phyloP scores from a whole-genome alignment of 2,888 invertebrate species.

The Luperina testacea region DNA sequence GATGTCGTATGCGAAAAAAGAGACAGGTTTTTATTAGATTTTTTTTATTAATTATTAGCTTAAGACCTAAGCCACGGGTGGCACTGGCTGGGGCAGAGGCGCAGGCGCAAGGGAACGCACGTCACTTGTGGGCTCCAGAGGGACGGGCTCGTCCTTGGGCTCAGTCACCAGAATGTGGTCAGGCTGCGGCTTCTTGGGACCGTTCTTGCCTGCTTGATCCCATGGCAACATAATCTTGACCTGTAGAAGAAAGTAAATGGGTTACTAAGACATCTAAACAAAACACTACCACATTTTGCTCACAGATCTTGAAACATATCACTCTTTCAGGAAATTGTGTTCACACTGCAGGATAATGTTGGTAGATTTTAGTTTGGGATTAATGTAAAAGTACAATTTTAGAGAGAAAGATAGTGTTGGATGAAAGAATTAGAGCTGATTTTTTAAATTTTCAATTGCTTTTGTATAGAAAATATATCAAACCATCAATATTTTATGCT shows the following conservation, averaged over 20 bases:
- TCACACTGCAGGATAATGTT: neutral
- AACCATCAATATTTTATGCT: neutral
- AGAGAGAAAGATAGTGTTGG: neutral
- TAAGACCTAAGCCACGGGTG: constrained; percentile 82
- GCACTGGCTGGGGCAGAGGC: constrained; percentile 85
- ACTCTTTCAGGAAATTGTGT: neutral
- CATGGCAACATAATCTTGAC: constrained; percentile 99
- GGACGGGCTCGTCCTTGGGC: constrained; percentile 97
- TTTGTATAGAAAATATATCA: neutral
- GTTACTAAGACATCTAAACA: neutral
- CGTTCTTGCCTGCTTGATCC: constrained; percentile 99
- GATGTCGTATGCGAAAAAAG: constrained; percentile 28
- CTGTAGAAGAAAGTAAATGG: constrained; percentile 87
- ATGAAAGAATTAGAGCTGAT: neutral
- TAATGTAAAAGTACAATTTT: neutral
- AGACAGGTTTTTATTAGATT: constrained; percentile 54
- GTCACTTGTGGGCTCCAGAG: constrained; percentile 93
- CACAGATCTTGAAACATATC: neutral
- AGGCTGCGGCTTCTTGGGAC: constrained; percentile 99
- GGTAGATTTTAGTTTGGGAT: neutral
- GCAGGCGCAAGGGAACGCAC: constrained; percentile 92
- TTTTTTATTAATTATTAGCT: constrained; percentile 76
- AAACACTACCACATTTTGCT: neutral
- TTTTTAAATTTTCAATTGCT: neutral
- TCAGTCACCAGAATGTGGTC: constrained; percentile 99